Evolutionary conservation across 2,888 invertebrate genomes (phyloP), one percentile per base, ranked within the genome.

Genomic region (Zeuzera pyrina): DNA sequence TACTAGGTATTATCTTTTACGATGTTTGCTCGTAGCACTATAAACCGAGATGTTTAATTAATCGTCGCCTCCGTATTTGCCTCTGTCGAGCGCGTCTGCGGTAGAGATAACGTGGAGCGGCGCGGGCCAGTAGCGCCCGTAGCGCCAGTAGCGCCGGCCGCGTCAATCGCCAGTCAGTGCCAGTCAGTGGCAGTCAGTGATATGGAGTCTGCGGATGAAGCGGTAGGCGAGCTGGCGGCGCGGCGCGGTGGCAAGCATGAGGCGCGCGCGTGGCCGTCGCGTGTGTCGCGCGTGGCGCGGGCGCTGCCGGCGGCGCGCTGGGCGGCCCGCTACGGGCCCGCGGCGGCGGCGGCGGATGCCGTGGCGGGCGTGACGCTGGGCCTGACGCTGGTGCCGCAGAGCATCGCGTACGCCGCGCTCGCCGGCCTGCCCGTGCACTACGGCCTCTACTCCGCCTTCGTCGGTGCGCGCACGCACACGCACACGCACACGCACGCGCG

Each of bases 311-410:
- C 88, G 40, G 52, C 88, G 45, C 65, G 74, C 49, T 92, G 92
- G 94, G 77, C 91, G 39, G 86, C 87, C 12, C 71, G 68, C 32
- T 95, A 95, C 71, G 86, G 86, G 33, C 87, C 88, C 45, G 78
- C 86, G 40, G 85, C 88, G 42, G 89, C 91, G 1, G 66, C 91
- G 33, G 89, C 92, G 2, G 97, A 97, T 81, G 56, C 92, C 31
- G 91, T 97, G 45, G 95, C 96, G 8, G 97, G 97, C 21, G 61
- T 95, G 29, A 95, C 97, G 1, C 87, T 97, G 6, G 96, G 95
- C 1, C 79, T 97, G 31, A 97, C 95, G 3, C 90, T 97, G 60
- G 94, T 97, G 51, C 97, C 97, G 3, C 96, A 96, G 76, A 94
- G 94, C 49, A 91, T 97, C 50, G 97, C 96, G 8, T 95, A 96